Conservation (phyloP, 2,888 invertebrate species). For the Epirrhoe alternata region DNA sequence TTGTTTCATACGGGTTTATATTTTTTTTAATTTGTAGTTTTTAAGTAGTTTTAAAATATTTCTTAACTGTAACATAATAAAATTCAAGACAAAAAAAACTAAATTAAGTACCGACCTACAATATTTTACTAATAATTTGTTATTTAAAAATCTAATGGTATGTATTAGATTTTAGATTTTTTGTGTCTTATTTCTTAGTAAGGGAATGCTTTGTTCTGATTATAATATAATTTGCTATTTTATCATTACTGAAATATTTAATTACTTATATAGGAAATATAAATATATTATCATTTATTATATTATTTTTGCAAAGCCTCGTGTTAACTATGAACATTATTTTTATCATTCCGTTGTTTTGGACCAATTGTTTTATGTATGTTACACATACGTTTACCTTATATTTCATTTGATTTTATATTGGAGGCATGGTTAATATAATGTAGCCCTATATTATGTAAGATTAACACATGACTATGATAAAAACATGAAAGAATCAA, state of each 20-base stretch:
- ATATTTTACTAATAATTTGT: background rate
- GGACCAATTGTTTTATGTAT: conserved; percentile 21
- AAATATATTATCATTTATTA: too few relatives aligned
- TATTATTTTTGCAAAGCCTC: too few relatives aligned
- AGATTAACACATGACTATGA: background rate
- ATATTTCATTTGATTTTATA: background rate
- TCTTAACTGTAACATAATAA: background rate
- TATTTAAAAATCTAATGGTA: background rate
- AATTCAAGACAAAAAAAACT: background rate
- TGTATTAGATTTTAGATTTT: too few relatives aligned
- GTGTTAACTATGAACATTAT: background rate
- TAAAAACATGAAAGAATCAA: background rate
- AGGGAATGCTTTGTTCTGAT: background rate
- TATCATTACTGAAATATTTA: background rate
- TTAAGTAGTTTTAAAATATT: background rate
- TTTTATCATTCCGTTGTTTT: background rate
- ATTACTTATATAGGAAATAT: background rate
- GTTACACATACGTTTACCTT: background rate
- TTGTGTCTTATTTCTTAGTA: background rate
- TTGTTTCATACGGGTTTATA: background rate
- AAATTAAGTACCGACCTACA: background rate
- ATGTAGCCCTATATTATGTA: conserved; percentile 5
- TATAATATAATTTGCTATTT: background rate
- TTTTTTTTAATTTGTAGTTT: background rate
- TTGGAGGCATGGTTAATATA: conserved; percentile 8